Percentiles rank a stretch among this genome's conserved stretches.
Conservation (phyloP, 1,140 invertebrate species). For the Caenorhabditis inopinata region DNA sequence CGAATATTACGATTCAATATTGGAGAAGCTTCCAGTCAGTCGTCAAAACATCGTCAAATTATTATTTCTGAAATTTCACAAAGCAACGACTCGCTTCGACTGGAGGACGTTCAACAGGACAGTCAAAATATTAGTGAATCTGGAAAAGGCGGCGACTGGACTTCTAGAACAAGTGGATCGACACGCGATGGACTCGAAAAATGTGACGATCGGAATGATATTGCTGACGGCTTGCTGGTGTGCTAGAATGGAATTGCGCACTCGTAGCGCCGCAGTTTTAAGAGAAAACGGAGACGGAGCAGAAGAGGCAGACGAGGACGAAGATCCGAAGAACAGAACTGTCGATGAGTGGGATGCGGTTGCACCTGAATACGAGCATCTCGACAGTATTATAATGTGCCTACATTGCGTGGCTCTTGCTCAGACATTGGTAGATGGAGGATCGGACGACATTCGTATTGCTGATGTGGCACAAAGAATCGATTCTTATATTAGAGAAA, state of each 20-base stretch:
- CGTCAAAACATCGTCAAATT: not conserved
- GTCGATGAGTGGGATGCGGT: not conserved
- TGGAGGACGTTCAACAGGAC: not conserved
- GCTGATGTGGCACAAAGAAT: not conserved
- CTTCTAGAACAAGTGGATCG: not conserved
- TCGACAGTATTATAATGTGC: slow-evolving; percentile 7
- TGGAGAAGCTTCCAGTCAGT: not conserved
- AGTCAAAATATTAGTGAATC: not conserved
- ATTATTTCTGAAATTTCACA: not conserved
- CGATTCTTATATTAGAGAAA: slow-evolving; percentile 8
- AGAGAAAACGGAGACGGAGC: not conserved
- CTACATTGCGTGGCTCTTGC: not conserved
- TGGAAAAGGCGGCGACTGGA: not conserved
- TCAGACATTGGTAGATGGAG: not conserved
- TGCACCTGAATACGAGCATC: not conserved
- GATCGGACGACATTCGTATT: not conserved
- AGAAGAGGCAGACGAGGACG: not conserved
- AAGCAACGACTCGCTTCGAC: not conserved
- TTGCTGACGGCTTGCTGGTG: not conserved
- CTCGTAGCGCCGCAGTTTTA: too few relatives aligned
- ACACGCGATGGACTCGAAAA: not conserved
- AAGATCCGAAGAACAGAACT: not conserved
- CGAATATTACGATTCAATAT: not conserved
- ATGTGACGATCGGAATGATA: not conserved
- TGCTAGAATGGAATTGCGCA: not conserved